These are phyloP conservation scores for Tetragnatha versicolor DNA, from an alignment of 1,140 invertebrate genomes.

Conservation along the genomic window DNA sequence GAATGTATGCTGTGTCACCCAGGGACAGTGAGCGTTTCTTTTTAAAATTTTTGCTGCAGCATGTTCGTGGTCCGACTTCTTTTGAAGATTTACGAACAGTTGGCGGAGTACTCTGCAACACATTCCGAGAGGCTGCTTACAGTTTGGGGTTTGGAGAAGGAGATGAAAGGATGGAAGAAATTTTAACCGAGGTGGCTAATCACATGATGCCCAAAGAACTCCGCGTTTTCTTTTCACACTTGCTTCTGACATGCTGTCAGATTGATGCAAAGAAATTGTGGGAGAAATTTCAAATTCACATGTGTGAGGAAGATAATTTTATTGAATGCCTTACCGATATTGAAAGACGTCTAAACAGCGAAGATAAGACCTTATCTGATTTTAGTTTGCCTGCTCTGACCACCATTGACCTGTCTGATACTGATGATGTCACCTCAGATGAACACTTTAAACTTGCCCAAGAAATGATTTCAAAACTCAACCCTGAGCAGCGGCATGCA, in stretches of 20 bases:
- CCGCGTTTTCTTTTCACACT: slow-evolving; percentile 61
- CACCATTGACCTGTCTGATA: neutral
- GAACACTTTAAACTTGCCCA: neutral
- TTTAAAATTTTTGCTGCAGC: slow-evolving; percentile 63
- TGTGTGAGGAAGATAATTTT: slow-evolving; percentile 45
- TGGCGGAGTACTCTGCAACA: slow-evolving; percentile 64
- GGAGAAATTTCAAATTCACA: slow-evolving; percentile 53
- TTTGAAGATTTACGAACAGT: slow-evolving; percentile 64
- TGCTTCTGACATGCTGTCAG: slow-evolving; percentile 62
- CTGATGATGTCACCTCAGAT: neutral
- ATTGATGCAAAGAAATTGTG: slow-evolving; percentile 47
- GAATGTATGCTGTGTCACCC: neutral
- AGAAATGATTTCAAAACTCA: neutral
- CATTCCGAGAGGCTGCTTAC: slow-evolving; percentile 64
- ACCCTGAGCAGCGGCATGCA: slow-evolving; percentile 5
- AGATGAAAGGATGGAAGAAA: slow-evolving; percentile 62
- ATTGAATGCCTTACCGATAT: slow-evolving; percentile 50
- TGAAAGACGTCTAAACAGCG: slow-evolving; percentile 43
- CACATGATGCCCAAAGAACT: slow-evolving; percentile 62
- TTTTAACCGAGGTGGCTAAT: slow-evolving; percentile 62
- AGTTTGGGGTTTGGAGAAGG: slow-evolving; percentile 60
- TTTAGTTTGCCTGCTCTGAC: slow-evolving; percentile 9
- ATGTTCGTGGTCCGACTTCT: slow-evolving; percentile 64
- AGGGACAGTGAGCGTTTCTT: slow-evolving; percentile 62
- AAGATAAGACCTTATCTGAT: slow-evolving; percentile 11